phyloP scores from a whole-genome alignment of 2,113 vertebrate species.

The Eurypyga helias region DNA sequence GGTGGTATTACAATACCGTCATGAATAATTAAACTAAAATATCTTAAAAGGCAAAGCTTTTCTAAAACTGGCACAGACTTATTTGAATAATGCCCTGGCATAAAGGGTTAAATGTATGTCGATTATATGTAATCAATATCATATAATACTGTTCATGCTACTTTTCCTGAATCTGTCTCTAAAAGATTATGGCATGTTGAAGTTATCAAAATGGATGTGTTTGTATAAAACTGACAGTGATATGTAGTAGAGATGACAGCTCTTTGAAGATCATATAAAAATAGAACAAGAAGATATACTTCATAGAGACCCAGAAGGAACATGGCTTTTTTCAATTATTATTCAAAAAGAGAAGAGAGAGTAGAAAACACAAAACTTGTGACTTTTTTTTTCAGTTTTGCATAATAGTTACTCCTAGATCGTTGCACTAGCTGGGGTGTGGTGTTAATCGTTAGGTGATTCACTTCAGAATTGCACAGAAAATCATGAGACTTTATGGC shows the following conservation, averaged over 20 bases:
- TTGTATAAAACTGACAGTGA: not conserved
- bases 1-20: not conserved
- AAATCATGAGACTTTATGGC: not conserved
- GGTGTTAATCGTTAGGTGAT: not conserved
- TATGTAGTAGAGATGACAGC: not conserved
- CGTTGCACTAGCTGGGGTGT: not conserved
- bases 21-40: not conserved
- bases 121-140: not conserved
- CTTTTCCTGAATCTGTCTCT: not conserved
- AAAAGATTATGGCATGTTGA: slow-evolving; percentile 11
- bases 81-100: not conserved
- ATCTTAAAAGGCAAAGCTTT: not conserved
- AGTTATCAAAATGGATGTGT: not conserved
- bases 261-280: not conserved
- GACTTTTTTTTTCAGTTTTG: not conserved
- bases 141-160: not conserved
- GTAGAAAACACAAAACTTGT: not conserved
- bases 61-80: not conserved
- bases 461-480: not conserved
- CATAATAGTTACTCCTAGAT: not conserved
- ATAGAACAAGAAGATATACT: not conserved
- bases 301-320: not conserved
- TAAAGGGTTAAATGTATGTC: not conserved
- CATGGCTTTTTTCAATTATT: too few relatives aligned
- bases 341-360: not conserved